Evolutionary conservation across 2,113 vertebrate genomes (phyloP).

Genomic region (Platichthys stellatus): DNA sequence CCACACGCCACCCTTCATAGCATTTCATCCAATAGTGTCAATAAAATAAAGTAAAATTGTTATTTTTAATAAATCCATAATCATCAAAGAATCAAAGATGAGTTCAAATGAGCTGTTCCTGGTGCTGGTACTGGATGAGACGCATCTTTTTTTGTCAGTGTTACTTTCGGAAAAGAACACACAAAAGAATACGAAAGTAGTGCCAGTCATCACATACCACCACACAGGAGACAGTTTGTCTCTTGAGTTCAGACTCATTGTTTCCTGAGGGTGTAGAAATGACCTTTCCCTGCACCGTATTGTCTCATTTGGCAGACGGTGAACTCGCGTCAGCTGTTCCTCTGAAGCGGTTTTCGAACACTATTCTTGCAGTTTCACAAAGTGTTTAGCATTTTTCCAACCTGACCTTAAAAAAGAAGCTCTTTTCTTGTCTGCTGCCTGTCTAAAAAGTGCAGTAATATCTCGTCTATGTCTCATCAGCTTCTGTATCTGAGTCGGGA

Average conservation of each 20-base stretch:
- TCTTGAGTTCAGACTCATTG: slow-evolving; percentile 26
- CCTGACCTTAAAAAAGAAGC: background rate
- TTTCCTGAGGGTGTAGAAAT: slow-evolving; percentile 11
- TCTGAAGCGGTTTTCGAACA: too few relatives aligned
- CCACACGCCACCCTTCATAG: too few relatives aligned
- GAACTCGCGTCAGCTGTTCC: too few relatives aligned
- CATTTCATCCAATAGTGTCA: too few relatives aligned
- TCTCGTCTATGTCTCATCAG: slow-evolving; percentile 31
- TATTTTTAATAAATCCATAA: too few relatives aligned
- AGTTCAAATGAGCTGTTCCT: too few relatives aligned
- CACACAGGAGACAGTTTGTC: slow-evolving; percentile 18
- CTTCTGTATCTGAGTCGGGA: slow-evolving; percentile 41
- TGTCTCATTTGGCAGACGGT: slow-evolving; percentile 16
- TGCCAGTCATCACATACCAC: background rate
- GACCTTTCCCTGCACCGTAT: slow-evolving; percentile 19
- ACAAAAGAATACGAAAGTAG: background rate
- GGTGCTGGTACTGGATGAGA: background rate
- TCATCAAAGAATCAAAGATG: too few relatives aligned
- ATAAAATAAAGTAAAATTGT: too few relatives aligned
- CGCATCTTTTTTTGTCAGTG: too few relatives aligned
- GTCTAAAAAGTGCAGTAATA: slow-evolving; percentile 11
- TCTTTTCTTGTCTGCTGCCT: background rate
- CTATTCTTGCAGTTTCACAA: background rate
- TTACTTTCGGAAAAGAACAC: background rate
- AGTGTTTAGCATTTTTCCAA: background rate